Base-by-base conservation (phyloP, 2,888 invertebrate genomes). In the Drosophila robusta region DNA sequence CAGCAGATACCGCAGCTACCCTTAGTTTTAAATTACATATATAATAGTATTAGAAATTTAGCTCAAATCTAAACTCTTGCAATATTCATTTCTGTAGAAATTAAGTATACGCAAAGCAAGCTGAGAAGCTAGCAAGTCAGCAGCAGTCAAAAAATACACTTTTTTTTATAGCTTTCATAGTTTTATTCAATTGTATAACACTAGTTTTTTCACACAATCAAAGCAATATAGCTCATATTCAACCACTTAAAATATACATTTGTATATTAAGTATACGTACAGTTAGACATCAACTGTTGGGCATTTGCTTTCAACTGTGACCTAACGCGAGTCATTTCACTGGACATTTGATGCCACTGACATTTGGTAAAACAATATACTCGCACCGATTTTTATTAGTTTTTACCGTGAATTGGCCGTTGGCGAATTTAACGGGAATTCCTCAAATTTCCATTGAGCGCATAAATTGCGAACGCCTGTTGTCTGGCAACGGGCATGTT, bases 401-500 rank as follows among this genome's bases (percentile, higher is more conserved):
- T 75, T 77, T 77, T 50, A 36, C 22, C 29, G 38, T 29, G 56
- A 56, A 42, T 57, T 72, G 74, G 56, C 74, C 32, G 18, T 29
- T 56, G 58, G 73, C 44, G 61, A 68, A 62, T 79, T 68, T 9
- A 24, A 50, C 44, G 39, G 52, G 45, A 32, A 11, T 34, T 39
- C 14, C 70, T 71, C 71, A 60, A 54, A 70, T 78, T 72, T 82
- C 76, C 45, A 60, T 14, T 39, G 68, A 47, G 55, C 63, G 63
- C 65, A 81, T 68, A 78, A 78, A 78, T 85, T 81, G 63, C 55
- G 39, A 63, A 47, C 38, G 57, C 41, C 56, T 72, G 79, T 80
- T 79, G 80, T 65, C 70, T 72, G 61, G 75, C 70, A 67, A 63
- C 69, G 50, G 70, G 45, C 51, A 56, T 60, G 42, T 38, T 50